A percentile compares a stretch with the other conserved stretches of the same genome.
phyloP scores from a whole-genome alignment of 2,888 invertebrate genomes.

The Danaus chrysippus region DNA sequence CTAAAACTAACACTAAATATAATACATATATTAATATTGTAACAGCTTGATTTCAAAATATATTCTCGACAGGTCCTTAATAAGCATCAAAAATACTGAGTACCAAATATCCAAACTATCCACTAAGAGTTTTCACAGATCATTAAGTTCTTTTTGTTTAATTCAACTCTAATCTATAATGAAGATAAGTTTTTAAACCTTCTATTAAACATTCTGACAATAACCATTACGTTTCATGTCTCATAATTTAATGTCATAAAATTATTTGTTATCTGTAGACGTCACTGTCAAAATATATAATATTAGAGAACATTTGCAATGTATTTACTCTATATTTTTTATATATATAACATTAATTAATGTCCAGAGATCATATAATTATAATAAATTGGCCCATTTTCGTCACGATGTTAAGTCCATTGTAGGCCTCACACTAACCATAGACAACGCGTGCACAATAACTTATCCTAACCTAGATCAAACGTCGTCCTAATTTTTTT shows the following conservation, averaged over 20 bases:
- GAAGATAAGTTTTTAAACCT: not conserved
- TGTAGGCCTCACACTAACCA: slow-evolving; percentile 3
- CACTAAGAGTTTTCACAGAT: slow-evolving; percentile 14
- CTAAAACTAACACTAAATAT: not conserved
- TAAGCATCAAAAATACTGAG: slow-evolving; percentile 17
- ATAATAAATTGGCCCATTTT: slow-evolving; percentile 15
- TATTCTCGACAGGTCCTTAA: slow-evolving; percentile 12
- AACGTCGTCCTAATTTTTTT: not conserved
- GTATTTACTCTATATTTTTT: not conserved
- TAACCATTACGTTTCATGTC: too few species aligned
- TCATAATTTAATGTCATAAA: too few species aligned
- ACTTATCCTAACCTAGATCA: slow-evolving; percentile 1
- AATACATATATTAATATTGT: slow-evolving; percentile 7
- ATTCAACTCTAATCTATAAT: slow-evolving; percentile 2
- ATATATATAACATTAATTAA: not conserved
- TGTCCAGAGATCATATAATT: slow-evolving; percentile 5
- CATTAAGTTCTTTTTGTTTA: slow-evolving; percentile 17
- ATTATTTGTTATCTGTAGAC: too few species aligned
- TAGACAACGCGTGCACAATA: slow-evolving; percentile 1
- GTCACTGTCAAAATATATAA: not conserved
- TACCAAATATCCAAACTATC: slow-evolving; percentile 9
- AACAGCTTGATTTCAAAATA: slow-evolving; percentile 13
- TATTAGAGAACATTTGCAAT: not conserved
- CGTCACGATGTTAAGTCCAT: slow-evolving; percentile 10
- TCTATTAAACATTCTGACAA: too few species aligned